Evolutionary conservation across 2,888 invertebrate species (phyloP).

Genomic region (Euproctis similis): DNA sequence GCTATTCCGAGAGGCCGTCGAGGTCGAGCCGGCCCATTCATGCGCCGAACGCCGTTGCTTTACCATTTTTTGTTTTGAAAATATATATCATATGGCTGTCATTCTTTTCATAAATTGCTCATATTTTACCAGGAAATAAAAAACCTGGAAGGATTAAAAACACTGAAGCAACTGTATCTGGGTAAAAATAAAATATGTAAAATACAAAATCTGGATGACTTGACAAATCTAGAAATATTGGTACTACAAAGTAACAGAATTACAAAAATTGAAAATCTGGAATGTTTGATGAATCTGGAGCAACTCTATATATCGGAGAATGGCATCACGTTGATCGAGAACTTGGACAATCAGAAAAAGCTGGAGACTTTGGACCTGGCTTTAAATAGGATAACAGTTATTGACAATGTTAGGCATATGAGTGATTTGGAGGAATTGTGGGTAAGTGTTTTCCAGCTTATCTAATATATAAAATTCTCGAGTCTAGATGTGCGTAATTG

Average conservation of each 20-base stretch:
- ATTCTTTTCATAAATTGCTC: not conserved
- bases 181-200: constrained; percentile 96
- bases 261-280: constrained; percentile 89
- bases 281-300: constrained; percentile 81
- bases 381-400: constrained; percentile 85
- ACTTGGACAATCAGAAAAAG: constrained; percentile 79
- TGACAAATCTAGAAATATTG: constrained; percentile 84
- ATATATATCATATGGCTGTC: not conserved
- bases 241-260: constrained; percentile 95
- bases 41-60: too few relatives aligned
- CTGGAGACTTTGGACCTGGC: constrained; percentile 94
- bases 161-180: constrained; percentile 86
- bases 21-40: too few relatives aligned
- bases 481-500: too few relatives aligned
- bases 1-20: too few relatives aligned
- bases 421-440: constrained; percentile 93
- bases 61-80: too few relatives aligned
- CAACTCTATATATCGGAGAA: constrained; percentile 97
- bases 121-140: constrained; percentile 87
- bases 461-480: too few relatives aligned
- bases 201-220: constrained; percentile 86
- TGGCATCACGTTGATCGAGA: constrained; percentile 87
- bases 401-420: constrained; percentile 87
- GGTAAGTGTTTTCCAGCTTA: too few relatives aligned
- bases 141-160: constrained; percentile 85